phyloP scores from a whole-genome alignment of 2,797 vertebrate genomes.

The Molossus alvarezi region DNA sequence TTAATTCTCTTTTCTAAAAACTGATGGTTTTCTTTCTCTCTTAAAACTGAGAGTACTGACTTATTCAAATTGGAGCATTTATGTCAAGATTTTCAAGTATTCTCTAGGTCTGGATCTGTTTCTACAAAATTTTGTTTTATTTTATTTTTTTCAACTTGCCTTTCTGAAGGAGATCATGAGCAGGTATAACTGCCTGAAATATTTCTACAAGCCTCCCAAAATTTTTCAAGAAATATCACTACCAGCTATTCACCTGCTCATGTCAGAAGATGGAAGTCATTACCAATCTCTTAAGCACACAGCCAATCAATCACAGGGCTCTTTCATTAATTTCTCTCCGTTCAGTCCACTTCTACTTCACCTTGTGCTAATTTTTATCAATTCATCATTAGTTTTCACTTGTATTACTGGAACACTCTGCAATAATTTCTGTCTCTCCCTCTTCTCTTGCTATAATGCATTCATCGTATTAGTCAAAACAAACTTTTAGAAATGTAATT shows the following conservation, averaged over 20 bases:
- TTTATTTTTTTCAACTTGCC: neutral
- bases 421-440: neutral
- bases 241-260: neutral
- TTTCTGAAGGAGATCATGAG: neutral
- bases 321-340: neutral
- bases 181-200: neutral
- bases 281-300: neutral
- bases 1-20: neutral
- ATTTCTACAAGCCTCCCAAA: neutral
- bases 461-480: constrained; percentile 5
- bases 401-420: neutral
- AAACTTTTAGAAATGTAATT: constrained; percentile 14
- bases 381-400: neutral
- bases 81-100: neutral
- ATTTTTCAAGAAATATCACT: neutral
- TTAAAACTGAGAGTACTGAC: neutral
- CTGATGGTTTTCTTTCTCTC: neutral
- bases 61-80: neutral
- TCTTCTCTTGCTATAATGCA: neutral
- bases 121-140: neutral
- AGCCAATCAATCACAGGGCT: neutral
- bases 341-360: neutral
- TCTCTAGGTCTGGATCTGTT: neutral
- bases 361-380: neutral
- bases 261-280: neutral